Evolutionary conservation across 1,140 invertebrate genomes (phyloP), one percentile per base, ranked within the genome.

Genomic region (Drosophila suzukii): DNA sequence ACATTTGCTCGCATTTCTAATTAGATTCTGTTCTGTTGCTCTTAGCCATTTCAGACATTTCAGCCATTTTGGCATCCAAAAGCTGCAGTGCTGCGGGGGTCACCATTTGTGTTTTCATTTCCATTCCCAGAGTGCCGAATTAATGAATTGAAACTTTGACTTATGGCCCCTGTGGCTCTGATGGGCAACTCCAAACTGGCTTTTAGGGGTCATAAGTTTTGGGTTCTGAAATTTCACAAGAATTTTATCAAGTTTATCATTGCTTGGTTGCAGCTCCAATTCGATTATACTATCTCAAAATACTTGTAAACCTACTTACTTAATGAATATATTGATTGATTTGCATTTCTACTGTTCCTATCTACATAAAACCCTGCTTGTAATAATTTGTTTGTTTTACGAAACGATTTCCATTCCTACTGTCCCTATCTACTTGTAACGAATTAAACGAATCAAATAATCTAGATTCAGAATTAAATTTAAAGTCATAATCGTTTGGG

Each of bases 1-100:
- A 81, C 65, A 81, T 76, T 81, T 58, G 60, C 50, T 57, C 65
- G 61, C 72, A 81, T 72, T 81, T 60, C 78, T 81, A 81, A 81
- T 81, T 76, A 59, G 59, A 32, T 55, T 67, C 27, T 17, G 17
- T 55, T 20, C 36, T 20, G 15, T 34, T 46, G 60, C 47, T 32
- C 7, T 4, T 24, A 30, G 43, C 2, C 20, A 49, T 30, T 49
- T 24, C 20, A 34, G 32, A 34, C 32, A 32, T 32, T 32, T 32
- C 30, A 32, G 30, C 1, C 15, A 51, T 34, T 51, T 34, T 5
- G n/a, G n/a, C 49, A 36, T 17, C 50, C 11, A 10, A 36, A 24
- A 17, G 34, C 32, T 56, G 10, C 13, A 32, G 13, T 41, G 24
- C 36, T 17, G 56, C 1, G 10, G 20, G 55, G 59, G 65, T 44